These are phyloP conservation scores for Brachionus manjavacas DNA, from an alignment of 1,140 invertebrate species.

Conservation along the genomic window DNA sequence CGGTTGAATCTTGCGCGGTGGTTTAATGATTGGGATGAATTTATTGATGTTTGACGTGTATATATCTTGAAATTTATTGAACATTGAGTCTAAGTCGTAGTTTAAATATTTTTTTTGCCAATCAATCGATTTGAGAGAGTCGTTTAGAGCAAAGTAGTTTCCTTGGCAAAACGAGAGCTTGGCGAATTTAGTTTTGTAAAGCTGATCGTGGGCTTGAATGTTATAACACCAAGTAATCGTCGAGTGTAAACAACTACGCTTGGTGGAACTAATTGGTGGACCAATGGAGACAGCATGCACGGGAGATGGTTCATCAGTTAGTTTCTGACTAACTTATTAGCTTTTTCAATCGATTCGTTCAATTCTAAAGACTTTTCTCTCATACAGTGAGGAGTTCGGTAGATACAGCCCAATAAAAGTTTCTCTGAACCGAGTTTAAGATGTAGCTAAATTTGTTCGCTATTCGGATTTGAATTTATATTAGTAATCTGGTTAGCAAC, in stretches of 20 bases:
- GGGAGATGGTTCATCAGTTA: not conserved
- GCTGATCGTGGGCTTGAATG: not conserved
- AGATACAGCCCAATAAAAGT: not conserved
- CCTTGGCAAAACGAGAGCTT: not conserved
- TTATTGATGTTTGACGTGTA: not conserved
- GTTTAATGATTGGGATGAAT: not conserved
- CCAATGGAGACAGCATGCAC: not conserved
- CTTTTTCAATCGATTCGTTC: not conserved
- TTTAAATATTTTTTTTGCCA: not conserved
- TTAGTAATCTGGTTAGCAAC: not conserved
- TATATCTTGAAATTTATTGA: not conserved
- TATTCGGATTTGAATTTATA: not conserved
- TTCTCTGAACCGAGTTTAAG: not conserved
- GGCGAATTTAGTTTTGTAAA: not conserved
- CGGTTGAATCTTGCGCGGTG: not conserved
- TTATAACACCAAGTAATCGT: not conserved
- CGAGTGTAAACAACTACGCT: not conserved
- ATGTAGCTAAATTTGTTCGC: not conserved
- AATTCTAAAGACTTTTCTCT: not conserved
- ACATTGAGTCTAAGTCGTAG: not conserved
- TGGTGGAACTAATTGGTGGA: not conserved
- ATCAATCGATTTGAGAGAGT: not conserved
- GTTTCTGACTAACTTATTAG: not conserved
- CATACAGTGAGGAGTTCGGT: not conserved
- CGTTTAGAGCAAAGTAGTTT: not conserved